phyloP scores from a whole-genome alignment of 2,797 vertebrate genomes.

The Galaxias olidus region DNA sequence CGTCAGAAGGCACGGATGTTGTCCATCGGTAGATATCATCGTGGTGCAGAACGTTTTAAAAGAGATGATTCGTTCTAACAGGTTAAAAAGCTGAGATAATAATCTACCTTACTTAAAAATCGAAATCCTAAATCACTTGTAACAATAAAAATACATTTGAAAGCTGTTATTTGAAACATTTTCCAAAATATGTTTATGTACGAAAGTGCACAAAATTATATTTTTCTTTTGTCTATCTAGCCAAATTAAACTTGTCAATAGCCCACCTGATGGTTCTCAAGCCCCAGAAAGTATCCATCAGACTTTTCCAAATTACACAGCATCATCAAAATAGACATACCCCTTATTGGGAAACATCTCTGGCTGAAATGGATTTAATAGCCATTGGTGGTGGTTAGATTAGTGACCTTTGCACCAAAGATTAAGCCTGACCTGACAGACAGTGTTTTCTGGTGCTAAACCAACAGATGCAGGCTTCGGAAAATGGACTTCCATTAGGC shows the following conservation, averaged over 20 bases:
- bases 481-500: not conserved
- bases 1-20: conserved; percentile 88
- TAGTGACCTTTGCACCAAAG: not conserved
- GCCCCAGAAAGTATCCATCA: too few species aligned
- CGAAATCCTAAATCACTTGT: too few species aligned
- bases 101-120: conserved; percentile 3
- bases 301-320: too few species aligned
- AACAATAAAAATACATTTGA: too few species aligned
- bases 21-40: conserved; percentile 60
- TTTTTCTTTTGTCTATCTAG: too few species aligned
- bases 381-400: conserved; percentile 1
- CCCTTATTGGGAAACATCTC: not conserved
- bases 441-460: not conserved
- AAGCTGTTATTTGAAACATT: too few species aligned
- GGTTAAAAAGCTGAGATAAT: conserved; percentile 28
- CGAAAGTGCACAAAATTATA: too few species aligned
- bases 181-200: too few species aligned
- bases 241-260: too few species aligned
- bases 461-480: not conserved
- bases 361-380: not conserved
- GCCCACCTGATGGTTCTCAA: too few species aligned
- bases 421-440: not conserved
- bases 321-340: too few species aligned
- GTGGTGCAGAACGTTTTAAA: conserved; percentile 13
- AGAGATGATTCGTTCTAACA: conserved; percentile 10